Percentiles rank a stretch among this genome's conserved stretches.
These are phyloP conservation scores for Oncorhynchus clarkii DNA, from an alignment of 2,113 vertebrate species.

Conservation along the genomic window DNA sequence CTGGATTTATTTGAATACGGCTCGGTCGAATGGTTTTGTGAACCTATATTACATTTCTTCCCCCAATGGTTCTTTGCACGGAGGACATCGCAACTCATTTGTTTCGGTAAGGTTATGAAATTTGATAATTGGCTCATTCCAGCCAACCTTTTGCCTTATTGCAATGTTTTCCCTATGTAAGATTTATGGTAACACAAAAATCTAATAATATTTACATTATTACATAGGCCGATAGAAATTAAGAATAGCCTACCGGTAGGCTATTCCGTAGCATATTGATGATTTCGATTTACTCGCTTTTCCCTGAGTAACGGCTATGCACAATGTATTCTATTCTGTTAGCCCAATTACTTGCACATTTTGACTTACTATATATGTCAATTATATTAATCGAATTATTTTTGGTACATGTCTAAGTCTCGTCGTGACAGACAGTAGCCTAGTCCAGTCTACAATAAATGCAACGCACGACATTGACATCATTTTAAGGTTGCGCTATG, in stretches of 20 bases:
- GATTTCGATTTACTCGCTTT: not conserved
- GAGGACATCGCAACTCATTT: conserved; percentile 47
- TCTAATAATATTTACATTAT: not conserved
- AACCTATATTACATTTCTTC: conserved; percentile 39
- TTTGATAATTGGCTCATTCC: conserved; percentile 11
- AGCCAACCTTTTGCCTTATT: conserved; percentile 18
- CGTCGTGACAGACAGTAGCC: not conserved
- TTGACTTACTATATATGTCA: not conserved
- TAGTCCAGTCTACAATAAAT: conserved; percentile 7
- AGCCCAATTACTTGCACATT: not conserved
- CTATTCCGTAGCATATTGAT: not conserved
- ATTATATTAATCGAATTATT: not conserved
- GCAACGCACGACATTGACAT: conserved; percentile 33
- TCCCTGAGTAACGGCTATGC: not conserved
- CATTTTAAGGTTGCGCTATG: conserved; percentile 43
- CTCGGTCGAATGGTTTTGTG: conserved; percentile 27
- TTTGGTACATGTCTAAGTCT: not conserved
- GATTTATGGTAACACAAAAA: not conserved
- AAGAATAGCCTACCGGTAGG: not conserved
- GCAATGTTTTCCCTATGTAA: not conserved
- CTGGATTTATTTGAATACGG: conserved; percentile 59
- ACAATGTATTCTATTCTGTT: not conserved
- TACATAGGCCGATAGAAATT: not conserved
- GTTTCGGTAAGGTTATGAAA: conserved; percentile 63
- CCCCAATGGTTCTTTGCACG: conserved; percentile 52